Conservation (phyloP, 2,113 vertebrate species). For the Ellobius talpinus region DNA sequence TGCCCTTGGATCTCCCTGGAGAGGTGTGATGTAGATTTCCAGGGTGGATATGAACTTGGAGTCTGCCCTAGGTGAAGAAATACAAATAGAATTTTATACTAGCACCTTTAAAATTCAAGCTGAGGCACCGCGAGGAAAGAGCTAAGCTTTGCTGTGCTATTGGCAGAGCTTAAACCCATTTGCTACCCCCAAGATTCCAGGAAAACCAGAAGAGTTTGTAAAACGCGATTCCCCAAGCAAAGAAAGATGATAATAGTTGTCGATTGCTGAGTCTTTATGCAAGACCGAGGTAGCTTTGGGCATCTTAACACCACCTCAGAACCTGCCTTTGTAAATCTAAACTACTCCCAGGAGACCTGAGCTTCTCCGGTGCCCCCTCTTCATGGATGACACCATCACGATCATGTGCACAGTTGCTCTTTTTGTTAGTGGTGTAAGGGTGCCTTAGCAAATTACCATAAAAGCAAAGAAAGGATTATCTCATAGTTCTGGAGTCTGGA, state of each 20-base stretch:
- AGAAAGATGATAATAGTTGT: background rate
- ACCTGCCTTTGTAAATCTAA: background rate
- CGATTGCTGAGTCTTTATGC: background rate
- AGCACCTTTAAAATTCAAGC: background rate
- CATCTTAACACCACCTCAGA: background rate
- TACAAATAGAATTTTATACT: constrained; percentile 66
- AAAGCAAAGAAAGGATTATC: background rate
- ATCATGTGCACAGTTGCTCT: background rate
- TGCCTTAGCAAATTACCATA: background rate
- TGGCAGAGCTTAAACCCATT: background rate
- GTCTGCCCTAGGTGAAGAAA: background rate
- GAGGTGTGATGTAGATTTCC: background rate
- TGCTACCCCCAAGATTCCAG: background rate
- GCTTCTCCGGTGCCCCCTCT: fast-evolving
- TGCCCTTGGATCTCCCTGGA: background rate
- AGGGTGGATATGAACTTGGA: background rate
- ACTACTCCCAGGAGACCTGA: background rate
- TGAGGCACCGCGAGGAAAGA: background rate
- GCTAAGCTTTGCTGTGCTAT: background rate
- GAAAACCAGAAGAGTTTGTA: background rate
- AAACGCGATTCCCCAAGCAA: background rate
- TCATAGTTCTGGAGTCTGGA: background rate
- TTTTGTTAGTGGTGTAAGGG: background rate
- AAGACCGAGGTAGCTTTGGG: background rate
- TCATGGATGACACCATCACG: fast-evolving